phyloP scores from a whole-genome alignment of 2,113 vertebrate species.

The Pterocles burchelli region DNA sequence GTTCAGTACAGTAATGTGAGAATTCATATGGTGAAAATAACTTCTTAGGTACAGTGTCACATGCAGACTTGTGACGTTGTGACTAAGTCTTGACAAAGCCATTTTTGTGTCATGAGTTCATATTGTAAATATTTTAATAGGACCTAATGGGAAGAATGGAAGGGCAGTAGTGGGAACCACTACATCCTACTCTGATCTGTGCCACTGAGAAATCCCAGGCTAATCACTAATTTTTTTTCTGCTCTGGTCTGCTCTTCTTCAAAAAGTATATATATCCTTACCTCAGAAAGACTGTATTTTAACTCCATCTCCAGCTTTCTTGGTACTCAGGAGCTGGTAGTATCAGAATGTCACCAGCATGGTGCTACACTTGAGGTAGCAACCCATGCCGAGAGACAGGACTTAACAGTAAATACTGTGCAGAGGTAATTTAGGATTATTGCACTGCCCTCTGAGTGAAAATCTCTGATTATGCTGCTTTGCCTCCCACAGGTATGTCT shows the following conservation, averaged over 20 bases:
- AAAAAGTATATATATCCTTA: neutral
- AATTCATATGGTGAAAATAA: neutral
- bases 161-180: neutral
- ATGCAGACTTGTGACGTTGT: neutral
- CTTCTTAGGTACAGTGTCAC: neutral
- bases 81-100: neutral
- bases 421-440: neutral
- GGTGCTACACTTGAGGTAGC: accelerated
- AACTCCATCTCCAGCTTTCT: neutral
- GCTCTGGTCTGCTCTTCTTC: neutral
- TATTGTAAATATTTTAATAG: neutral
- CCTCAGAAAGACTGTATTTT: neutral
- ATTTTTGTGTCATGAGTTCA: neutral
- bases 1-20: slow-evolving; percentile 11
- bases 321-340: accelerated
- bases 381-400: neutral
- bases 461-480: neutral
- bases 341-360: neutral
- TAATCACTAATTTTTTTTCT: neutral
- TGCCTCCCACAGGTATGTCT: neutral
- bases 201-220: neutral
- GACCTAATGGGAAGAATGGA: neutral
- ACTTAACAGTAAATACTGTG: neutral
- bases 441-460: neutral
- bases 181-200: neutral